phyloP scores from a whole-genome alignment of 2,888 invertebrate genomes.

The Xestobium rufovillosum region DNA sequence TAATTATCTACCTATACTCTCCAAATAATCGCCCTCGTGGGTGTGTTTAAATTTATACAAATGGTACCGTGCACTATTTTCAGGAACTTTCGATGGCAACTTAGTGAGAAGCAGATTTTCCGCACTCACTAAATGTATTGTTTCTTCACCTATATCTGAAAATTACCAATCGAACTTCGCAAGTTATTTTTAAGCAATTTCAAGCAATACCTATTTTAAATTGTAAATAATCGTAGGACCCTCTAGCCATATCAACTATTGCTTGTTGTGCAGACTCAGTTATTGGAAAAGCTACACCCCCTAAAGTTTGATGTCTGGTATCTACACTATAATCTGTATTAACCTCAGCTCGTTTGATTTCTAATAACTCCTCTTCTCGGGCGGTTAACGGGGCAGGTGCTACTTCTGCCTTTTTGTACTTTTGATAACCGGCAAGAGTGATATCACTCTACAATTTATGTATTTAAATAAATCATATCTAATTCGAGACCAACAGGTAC shows the following conservation, averaged over 20 bases:
- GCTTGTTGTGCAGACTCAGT: constrained; percentile 71
- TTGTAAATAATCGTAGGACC: constrained; percentile 83
- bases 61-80: constrained; percentile 84
- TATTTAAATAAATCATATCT: not conserved
- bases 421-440: constrained; percentile 71
- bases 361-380: constrained; percentile 78
- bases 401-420: constrained; percentile 65
- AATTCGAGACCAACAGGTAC: too few relatives aligned
- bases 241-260: constrained; percentile 63
- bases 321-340: constrained; percentile 71
- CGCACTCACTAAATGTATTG: constrained; percentile 73
- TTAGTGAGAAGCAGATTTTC: constrained; percentile 59
- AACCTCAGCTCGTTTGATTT: constrained; percentile 63
- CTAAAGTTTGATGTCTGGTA: constrained; percentile 80
- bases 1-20: constrained; percentile 64
- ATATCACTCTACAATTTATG: constrained; percentile 63
- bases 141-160: constrained; percentile 77
- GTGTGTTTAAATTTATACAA: constrained; percentile 85
- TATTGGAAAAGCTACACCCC: constrained; percentile 86
- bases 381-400: constrained; percentile 87
- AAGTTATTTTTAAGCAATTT: constrained; percentile 1
- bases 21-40: constrained; percentile 84
- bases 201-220: constrained; percentile 63
- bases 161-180: too few relatives aligned
- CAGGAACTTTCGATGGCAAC: constrained; percentile 73